These are phyloP conservation scores for Polyergus mexicanus DNA, from an alignment of 1,140 invertebrate species.

Conservation along the genomic window DNA sequence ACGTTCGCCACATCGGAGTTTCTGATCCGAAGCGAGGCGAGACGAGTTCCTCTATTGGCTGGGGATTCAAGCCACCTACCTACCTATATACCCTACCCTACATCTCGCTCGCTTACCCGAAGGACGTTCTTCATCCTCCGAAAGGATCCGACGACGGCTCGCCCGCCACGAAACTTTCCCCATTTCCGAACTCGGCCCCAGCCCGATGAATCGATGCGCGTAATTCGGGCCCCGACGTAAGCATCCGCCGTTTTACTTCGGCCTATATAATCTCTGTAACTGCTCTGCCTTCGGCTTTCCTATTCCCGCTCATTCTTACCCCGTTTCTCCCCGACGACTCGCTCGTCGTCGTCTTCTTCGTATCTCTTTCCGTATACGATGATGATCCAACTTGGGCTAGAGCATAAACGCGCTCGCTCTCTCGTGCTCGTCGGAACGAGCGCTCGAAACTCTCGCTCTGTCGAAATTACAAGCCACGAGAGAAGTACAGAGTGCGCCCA, in stretches of 20 bases:
- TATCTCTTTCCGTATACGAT: constrained; percentile 9
- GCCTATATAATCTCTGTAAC: constrained; percentile 54
- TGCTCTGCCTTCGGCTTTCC: not conserved
- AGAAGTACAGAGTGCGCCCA: constrained; percentile 26
- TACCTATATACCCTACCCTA: not conserved
- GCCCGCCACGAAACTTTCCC: constrained; percentile 79
- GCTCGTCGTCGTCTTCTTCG: not conserved
- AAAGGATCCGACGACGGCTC: constrained; percentile 68
- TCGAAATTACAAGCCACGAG: constrained; percentile 41
- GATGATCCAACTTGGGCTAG: constrained; percentile 34
- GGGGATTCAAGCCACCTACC: too few species aligned
- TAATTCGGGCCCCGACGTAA: constrained; percentile 77
- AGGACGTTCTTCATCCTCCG: constrained; percentile 66
- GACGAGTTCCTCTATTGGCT: not conserved
- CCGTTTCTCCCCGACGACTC: not conserved
- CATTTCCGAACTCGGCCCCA: constrained; percentile 76
- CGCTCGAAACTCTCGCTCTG: constrained; percentile 22
- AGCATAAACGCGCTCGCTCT: constrained; percentile 34
- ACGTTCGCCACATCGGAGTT: constrained; percentile 22
- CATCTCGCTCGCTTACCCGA: constrained; percentile 10
- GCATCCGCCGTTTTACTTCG: constrained; percentile 51
- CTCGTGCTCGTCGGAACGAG: constrained; percentile 21
- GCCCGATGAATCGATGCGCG: constrained; percentile 81
- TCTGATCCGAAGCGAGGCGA: not conserved
- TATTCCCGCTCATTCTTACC: constrained; percentile 34